These are phyloP conservation scores for Zoanthus sansibaricus DNA, from an alignment of 92 coral and sea anemone species.

Conservation along the genomic window DNA sequence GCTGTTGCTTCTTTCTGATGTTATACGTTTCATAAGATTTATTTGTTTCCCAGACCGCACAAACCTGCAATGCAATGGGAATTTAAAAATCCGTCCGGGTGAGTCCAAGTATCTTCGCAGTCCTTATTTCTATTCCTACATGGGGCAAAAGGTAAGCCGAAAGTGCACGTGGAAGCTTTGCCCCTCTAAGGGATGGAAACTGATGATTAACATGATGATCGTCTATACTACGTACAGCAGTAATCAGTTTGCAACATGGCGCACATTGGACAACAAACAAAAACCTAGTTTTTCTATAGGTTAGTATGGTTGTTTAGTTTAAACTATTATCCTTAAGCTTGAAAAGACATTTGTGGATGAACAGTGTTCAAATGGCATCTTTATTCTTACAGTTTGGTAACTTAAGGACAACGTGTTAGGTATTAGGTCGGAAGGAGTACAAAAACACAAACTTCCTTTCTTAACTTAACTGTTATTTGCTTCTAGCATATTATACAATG, in stretches of 20 bases:
- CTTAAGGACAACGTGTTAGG: not conserved
- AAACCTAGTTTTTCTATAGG: conserved; percentile 31
- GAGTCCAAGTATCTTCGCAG: conserved; percentile 38
- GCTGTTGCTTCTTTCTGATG: not conserved
- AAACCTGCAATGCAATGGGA: conserved; percentile 11
- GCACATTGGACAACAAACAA: conserved; percentile 17
- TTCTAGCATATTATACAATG: not conserved
- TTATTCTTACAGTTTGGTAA: not conserved
- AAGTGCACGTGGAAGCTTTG: conserved; percentile 42
- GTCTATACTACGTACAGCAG: conserved; percentile 32
- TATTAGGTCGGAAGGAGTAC: not conserved
- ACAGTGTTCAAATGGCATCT: not conserved
- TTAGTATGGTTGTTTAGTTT: conserved; percentile 8
- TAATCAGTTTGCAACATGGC: conserved; percentile 30
- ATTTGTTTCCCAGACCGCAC: conserved; percentile 16
- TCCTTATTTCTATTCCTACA: conserved; percentile 43
- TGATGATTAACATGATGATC: conserved; percentile 23
- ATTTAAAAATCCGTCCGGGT: conserved; percentile 19
- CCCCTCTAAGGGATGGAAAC: conserved; percentile 29
- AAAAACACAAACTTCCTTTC: not conserved
- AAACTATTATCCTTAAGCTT: not conserved
- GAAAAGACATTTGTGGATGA: not conserved
- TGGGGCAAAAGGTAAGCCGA: not conserved
- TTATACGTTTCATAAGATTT: not conserved
- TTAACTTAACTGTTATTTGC: not conserved